Base-by-base conservation (phyloP, 2,113 vertebrate genomes). In the Hippoglossus stenolepis region DNA sequence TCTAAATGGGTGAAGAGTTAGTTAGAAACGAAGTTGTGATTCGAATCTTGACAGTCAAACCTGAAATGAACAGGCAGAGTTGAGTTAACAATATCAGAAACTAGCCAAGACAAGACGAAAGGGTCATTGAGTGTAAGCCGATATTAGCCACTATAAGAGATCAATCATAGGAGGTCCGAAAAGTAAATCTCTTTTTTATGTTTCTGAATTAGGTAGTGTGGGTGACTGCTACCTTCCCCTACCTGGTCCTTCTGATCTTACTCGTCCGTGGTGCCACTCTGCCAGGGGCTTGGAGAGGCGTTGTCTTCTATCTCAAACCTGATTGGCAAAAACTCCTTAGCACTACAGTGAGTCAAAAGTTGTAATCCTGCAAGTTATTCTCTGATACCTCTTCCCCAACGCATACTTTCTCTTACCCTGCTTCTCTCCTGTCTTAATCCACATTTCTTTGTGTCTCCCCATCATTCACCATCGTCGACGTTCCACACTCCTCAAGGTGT, bases 141-240 rank as follows among this genome's bases (percentile, higher is more conserved):
- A 54, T 45, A 15, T 58, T 17, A 38, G 58, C 23, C n/a, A 12
- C 28, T 20, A 6, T 56, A 15, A 73, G 13, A 6, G 3, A 31
- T 17, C 40, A 8, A 0, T 45, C 26, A 3, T 7, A 35, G 6
- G 20, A 21, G 17, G 9, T n/a, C 47, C 45, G 43, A 20, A 28
- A 9, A 49, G 13, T 57, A 2, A 20, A 3, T 17, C 5, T 0
- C 28, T 58, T 12, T 45, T 1, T 24, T 40, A 40, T 56, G 6
- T n/a, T 54, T 61, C 40, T 75, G 18, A 21, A n/a, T 59, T 82
- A 99, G 98, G 97, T 99, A 45, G 97, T 99, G 2, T 99, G 98
- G 98, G 97, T 99, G 87, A 99, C 98, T 0, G 98, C 98, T 57
- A 99, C 97, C 0, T 97, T 99, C 76, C 98, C 97, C 10, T 99